phyloP scores from a whole-genome alignment of 1,140 invertebrate genomes.

The Drosophila grimshawi region DNA sequence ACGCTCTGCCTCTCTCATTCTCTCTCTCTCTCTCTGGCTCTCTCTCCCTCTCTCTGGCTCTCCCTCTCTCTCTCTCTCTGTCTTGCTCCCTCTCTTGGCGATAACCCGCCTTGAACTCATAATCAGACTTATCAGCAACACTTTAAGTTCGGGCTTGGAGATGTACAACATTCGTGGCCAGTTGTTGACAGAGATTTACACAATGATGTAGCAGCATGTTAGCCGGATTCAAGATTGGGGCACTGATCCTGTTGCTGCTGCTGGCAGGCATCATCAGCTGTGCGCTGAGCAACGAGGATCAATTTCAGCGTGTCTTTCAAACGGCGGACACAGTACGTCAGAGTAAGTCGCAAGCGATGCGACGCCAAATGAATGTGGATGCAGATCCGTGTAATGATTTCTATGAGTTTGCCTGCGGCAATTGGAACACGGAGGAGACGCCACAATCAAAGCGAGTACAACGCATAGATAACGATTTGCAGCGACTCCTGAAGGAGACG shows the following conservation, averaged over 20 bases:
- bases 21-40: background rate
- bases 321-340: slow-evolving; percentile 76
- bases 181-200: slow-evolving; percentile 30
- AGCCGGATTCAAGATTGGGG: slow-evolving; percentile 3
- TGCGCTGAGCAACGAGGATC: slow-evolving; percentile 62
- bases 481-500: slow-evolving; percentile 87
- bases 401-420: slow-evolving; percentile 87
- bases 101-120: slow-evolving; percentile 49
- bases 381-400: slow-evolving; percentile 95
- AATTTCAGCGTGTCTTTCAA: slow-evolving; percentile 80
- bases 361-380: slow-evolving; percentile 89
- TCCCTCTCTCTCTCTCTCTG: no score
- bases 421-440: slow-evolving; percentile 89
- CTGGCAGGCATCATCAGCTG: background rate
- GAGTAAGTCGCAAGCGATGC: slow-evolving; percentile 87
- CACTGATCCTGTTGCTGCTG: slow-evolving; percentile 15
- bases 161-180: background rate
- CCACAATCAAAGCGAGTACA: slow-evolving; percentile 89
- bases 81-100: slow-evolving; percentile 1
- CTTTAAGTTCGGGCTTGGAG: background rate
- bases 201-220: slow-evolving; percentile 64
- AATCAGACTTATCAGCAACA: slow-evolving; percentile 45
- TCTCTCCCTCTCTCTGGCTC: no score
- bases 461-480: slow-evolving; percentile 89
- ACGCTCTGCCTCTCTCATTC: background rate